phyloP scores from a whole-genome alignment of 2,888 invertebrate species.

The Lomographa bimaculata region DNA sequence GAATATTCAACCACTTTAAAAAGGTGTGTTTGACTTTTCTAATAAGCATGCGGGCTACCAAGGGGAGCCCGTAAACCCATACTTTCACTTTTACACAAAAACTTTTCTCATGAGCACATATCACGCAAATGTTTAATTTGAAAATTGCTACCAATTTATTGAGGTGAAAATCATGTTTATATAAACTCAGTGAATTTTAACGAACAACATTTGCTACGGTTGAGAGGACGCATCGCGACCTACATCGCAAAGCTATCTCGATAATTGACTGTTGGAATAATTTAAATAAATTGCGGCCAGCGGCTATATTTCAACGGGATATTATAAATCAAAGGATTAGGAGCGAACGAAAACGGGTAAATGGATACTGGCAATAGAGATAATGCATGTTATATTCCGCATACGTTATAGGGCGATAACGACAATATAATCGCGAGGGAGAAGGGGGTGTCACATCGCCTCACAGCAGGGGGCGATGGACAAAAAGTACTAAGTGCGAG shows the following conservation, averaged over 20 bases:
- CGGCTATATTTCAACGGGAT: conserved; percentile 72
- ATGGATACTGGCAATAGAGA: conserved; percentile 77
- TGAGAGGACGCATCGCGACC: conserved; percentile 48
- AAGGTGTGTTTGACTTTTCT: conserved; percentile 79
- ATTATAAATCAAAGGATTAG: conserved; percentile 83
- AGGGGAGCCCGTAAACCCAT: conserved; percentile 38
- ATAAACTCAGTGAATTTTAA: conserved; percentile 43
- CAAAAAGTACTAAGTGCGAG: conserved; percentile 82
- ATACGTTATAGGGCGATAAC: conserved; percentile 81
- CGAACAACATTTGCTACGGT: conserved; percentile 43
- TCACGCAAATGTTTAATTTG: conserved; percentile 31
- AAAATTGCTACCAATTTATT: conserved; percentile 39
- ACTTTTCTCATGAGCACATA: conserved; percentile 44
- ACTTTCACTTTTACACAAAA: conserved; percentile 52
- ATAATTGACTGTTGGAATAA: conserved; percentile 81
- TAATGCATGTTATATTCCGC: conserved; percentile 78
- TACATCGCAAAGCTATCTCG: conserved; percentile 69
- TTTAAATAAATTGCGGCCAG: conserved; percentile 77
- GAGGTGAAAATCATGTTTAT: conserved; percentile 41
- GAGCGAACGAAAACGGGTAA: conserved; percentile 58
- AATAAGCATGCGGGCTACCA: conserved; percentile 67
- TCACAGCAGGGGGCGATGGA: conserved; percentile 58
- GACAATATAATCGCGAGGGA: conserved; percentile 71
- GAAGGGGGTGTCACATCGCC: conserved; percentile 40
- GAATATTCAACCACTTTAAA: conserved; percentile 65